Conservation (phyloP, 2,797 vertebrate genomes). For the Hyperoplus lanceolatus region DNA sequence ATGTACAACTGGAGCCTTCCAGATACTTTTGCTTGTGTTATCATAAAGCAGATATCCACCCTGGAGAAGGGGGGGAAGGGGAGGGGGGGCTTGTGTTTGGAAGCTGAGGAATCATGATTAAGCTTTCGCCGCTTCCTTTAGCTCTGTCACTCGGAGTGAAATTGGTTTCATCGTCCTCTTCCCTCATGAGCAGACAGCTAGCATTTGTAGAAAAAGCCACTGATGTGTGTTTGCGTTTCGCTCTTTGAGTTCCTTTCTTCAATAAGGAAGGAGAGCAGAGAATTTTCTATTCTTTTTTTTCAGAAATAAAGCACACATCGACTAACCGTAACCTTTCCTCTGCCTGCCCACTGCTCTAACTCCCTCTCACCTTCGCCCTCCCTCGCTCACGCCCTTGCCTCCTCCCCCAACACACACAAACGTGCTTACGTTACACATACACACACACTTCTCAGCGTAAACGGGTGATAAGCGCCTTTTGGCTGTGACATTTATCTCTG, state of each 20-base stretch:
- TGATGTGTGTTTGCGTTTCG: conserved; percentile 10
- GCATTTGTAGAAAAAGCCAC: conserved; percentile 27
- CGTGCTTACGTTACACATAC: too few species aligned
- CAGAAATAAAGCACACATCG: not conserved
- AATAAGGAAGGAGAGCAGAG: not conserved
- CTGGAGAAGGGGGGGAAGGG: not conserved
- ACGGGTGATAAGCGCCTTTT: conserved; percentile 66
- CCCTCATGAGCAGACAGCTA: not conserved
- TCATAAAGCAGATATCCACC: conserved; percentile 48
- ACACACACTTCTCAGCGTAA: conserved; percentile 35
- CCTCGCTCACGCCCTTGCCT: conserved; percentile 8
- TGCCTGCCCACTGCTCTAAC: not conserved
- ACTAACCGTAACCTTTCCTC: not conserved
- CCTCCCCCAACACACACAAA: not conserved
- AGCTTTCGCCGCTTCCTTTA: conserved; percentile 17
- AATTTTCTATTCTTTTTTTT: not conserved
- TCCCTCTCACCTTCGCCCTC: conserved; percentile 18
- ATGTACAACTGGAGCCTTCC: conserved; percentile 44
- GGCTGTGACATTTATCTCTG: conserved; percentile 63
- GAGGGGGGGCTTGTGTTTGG: too few species aligned
- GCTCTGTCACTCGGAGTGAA: conserved; percentile 27
- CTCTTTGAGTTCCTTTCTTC: not conserved
- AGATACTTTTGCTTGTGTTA: conserved; percentile 37
- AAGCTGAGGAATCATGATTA: conserved; percentile 17
- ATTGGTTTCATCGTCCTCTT: conserved; percentile 11